A percentile compares a stretch with the other conserved stretches of the same genome.
Conservation (phyloP, 2,888 invertebrate genomes). For the Leptothorax acervorum region DNA sequence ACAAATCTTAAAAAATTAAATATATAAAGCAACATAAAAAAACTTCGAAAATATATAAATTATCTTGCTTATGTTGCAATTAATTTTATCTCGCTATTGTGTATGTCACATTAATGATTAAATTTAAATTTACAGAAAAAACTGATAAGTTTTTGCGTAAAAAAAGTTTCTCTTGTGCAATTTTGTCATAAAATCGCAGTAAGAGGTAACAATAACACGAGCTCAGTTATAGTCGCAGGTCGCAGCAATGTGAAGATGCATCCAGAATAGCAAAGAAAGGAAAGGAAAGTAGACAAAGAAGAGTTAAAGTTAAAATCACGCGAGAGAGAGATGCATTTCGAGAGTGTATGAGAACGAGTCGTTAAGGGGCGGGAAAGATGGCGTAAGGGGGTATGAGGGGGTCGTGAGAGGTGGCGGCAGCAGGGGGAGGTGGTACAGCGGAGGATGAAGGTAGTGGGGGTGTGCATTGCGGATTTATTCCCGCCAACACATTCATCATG, state of each 20-base stretch:
- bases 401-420: conserved; percentile 61
- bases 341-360: conserved; percentile 73
- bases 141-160: background rate
- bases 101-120: background rate
- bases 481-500: conserved; percentile 86
- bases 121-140: background rate
- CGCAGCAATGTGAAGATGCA: conserved; percentile 60
- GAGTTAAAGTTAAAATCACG: conserved; percentile 47
- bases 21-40: background rate
- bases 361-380: conserved; percentile 69
- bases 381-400: conserved; percentile 58
- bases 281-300: conserved; percentile 49
- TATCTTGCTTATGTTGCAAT: background rate
- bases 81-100: background rate
- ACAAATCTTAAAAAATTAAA: background rate
- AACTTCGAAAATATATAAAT: background rate
- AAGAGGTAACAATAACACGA: conserved; percentile 44
- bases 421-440: conserved; percentile 66
- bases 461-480: conserved; percentile 86
- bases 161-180: background rate
- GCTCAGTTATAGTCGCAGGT: conserved; percentile 45
- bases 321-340: conserved; percentile 57
- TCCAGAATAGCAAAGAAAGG: conserved; percentile 43
- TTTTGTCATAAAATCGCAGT: conserved; percentile 20
- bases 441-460: conserved; percentile 81